Conservation (phyloP, 1,140 invertebrate species). For the Chlorops oryzae region DNA sequence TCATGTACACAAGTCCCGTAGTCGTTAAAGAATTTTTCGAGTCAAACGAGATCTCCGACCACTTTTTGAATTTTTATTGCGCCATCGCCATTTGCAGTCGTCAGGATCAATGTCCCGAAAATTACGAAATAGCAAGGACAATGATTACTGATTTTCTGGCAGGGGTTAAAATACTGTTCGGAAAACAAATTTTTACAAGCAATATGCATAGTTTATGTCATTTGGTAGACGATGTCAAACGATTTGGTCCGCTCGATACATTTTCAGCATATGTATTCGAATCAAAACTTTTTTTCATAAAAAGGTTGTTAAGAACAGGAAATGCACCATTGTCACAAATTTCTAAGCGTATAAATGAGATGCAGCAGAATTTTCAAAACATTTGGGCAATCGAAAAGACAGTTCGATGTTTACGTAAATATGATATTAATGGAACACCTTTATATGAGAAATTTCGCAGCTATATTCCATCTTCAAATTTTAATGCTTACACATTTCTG, state of each 20-base stretch:
- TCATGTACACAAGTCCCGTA: neutral
- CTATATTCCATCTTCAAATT: neutral
- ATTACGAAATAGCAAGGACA: neutral
- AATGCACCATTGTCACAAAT: conserved; percentile 1
- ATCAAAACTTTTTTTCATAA: conserved; percentile 13
- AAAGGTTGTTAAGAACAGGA: conserved; percentile 10
- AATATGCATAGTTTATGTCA: no score
- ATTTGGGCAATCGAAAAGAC: neutral
- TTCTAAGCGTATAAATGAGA: neutral
- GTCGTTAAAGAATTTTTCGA: neutral
- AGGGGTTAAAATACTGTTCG: neutral
- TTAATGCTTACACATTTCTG: neutral
- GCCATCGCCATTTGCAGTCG: neutral
- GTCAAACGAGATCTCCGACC: neutral
- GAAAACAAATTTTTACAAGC: conserved; percentile 1
- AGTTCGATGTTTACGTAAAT: neutral
- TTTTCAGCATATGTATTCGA: conserved; percentile 2
- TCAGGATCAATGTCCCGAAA: conserved; percentile 1
- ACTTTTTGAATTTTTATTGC: neutral
- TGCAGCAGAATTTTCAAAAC: neutral
- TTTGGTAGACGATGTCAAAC: neutral
- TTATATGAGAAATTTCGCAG: neutral
- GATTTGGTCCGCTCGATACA: neutral
- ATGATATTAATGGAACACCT: neutral
- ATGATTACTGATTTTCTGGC: neutral